These are phyloP conservation scores for Plagodis pulveraria DNA, from an alignment of 2,888 invertebrate genomes.

Conservation along the genomic window DNA sequence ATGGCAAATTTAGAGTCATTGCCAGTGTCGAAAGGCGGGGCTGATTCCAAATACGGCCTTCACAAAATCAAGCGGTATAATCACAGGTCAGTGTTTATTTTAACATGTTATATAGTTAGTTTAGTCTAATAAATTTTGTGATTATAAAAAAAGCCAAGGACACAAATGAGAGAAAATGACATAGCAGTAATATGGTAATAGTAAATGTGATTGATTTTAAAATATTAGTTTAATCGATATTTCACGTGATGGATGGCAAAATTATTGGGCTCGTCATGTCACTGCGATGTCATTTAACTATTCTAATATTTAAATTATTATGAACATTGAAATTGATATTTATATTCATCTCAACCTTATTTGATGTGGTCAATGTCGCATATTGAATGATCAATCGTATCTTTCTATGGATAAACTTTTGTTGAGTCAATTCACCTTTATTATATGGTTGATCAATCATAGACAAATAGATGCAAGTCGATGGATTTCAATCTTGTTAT, in stretches of 20 bases:
- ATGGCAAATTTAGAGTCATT: slow-evolving; percentile 99
- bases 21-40: slow-evolving; percentile 98
- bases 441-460: slow-evolving; percentile 34
- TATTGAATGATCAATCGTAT: slow-evolving; percentile 29
- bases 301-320: too few species aligned
- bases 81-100: slow-evolving; percentile 91
- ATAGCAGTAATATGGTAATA: too few species aligned
- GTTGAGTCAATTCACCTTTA: too few species aligned
- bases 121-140: background rate
- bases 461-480: slow-evolving; percentile 36
- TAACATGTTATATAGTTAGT: background rate
- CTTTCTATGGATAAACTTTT: background rate
- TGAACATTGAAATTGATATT: slow-evolving; percentile 5
- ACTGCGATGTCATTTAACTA: too few species aligned
- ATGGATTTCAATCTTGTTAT: slow-evolving; percentile 30
- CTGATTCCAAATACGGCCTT: slow-evolving; percentile 98
- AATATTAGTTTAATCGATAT: too few species aligned
- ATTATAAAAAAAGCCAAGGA: too few species aligned
- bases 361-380: slow-evolving; percentile 43
- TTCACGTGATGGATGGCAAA: too few species aligned
- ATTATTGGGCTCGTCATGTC: too few species aligned
- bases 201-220: too few species aligned
- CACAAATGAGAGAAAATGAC: too few species aligned
- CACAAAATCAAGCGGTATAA: slow-evolving; percentile 99
- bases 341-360: slow-evolving; percentile 32